Evolutionary conservation across 2,113 vertebrate genomes (phyloP), one percentile per base, ranked within the genome.

Genomic region (Chamaea fasciata): DNA sequence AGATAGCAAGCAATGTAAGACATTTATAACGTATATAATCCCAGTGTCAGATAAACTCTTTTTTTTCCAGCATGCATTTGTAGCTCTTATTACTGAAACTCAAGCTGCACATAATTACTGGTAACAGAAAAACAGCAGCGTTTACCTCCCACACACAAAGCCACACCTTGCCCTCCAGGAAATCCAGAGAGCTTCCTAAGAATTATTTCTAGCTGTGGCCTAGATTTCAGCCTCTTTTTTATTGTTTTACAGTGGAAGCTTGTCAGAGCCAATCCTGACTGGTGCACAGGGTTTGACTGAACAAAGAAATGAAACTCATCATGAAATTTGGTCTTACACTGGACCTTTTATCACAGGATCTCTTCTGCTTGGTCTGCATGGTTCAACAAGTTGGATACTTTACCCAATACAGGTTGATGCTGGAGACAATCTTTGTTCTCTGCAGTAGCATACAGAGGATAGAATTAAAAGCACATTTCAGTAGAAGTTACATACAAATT

Each of bases 151-250:
- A 85, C 42, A 0, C 28, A 73, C 28, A 73, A 63, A 92, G 63
- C 87, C 94, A 94, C 96, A 87, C 97, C 96, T 83, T 79, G 62
- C 95, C 91, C 89, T 96, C 65, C 94, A 94, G 95, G 88, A 93
- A 96, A 95, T 46, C 64, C 76, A 76, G 62, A 80, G 59, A 86
- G 87, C 90, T 93, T 92, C 95, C 94, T 86, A 90, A 96, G 92
- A 96, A 91, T 83, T 95, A 67, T 46, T 81, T 69, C 83, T 86
- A 52, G 75, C 65, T 73, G 74, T 95, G 93, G 77, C 92, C 83
- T 96, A 88, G 78, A 94, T 96, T 96, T 90, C 60, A 65, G 83
- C 50, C n/a, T 71, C 64, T 94, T 92, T 60, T 83, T n/a, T 50
- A 67, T 41, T 26, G 78, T 79, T 84, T 95, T 76, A 77, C 60